Base-by-base conservation (phyloP, 2,797 vertebrate species). In the Phataginus tricuspis region DNA sequence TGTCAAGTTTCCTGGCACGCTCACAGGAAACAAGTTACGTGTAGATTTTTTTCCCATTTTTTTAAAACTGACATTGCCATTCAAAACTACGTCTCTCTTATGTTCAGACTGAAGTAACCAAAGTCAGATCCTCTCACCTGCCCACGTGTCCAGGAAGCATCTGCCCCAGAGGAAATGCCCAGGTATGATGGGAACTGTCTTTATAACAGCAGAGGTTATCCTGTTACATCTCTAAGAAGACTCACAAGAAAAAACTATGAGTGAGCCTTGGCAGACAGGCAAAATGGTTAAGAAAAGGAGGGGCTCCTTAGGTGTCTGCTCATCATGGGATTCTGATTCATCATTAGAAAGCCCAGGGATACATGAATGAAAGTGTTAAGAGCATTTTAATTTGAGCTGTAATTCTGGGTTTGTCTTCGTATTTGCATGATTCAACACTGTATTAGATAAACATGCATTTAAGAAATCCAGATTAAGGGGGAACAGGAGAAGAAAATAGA, bases 311-410 rank as follows among this genome's bases (percentile, higher is more conserved):
- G 85, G 88, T 61, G 57, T 84, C 78, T 89, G 10, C 64, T 91
- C 94, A 91, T 74, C 49, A 0, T 0, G 74, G 75, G 97, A 95
- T 86, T 97, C 90, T 74, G 88, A 97, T 72, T 92, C 95, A 86
- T 97, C 93, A 92, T 88, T 97, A 88, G 92, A 97, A 97, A 97
- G 84, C 51, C 21, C 37, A 82, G 61, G 68, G 69, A 90, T 92
- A 93, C 72, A 72, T 55, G 94, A 97, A 61, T 74, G 86, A 88
- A 95, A 94, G 92, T 82, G 82, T 53, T 93, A 97, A 95, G 96
- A 96, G 88, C 86, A 75, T 95, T 97, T 98, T 98, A 96, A 98
- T 97, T 95, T 89, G 96, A 97, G 88, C 96, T 90, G 45, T 91
- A 84, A 94, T 96, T 98, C 94, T 98, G 51, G 61, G n/a, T 49